A percentile compares a stretch with the other conserved stretches of the same genome.
phyloP scores from a whole-genome alignment of 2,113 vertebrate species.

The Podilymbus podiceps region DNA sequence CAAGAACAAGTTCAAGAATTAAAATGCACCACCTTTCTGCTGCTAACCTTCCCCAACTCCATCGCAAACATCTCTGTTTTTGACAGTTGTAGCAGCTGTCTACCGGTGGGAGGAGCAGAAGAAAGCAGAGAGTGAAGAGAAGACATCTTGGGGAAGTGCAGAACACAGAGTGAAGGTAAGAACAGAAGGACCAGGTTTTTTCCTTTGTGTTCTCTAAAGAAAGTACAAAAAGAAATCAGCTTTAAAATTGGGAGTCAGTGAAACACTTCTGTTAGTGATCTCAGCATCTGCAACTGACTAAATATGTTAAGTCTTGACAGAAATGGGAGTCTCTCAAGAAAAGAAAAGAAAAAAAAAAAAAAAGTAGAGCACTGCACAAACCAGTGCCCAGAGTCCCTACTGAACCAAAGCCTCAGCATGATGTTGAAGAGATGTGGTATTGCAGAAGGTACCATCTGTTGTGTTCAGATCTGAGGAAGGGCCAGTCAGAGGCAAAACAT shows the following conservation, averaged over 20 bases:
- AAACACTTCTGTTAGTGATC: neutral
- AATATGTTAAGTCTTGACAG: neutral
- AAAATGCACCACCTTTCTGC: neutral
- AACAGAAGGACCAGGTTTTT: neutral
- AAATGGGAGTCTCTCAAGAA: neutral
- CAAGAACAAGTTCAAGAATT: constrained; percentile 2
- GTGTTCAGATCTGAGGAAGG: neutral
- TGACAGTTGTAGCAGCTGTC: neutral
- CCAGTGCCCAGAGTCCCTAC: neutral
- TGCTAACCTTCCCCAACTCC: neutral
- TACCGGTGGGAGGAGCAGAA: neutral
- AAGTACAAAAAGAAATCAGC: neutral
- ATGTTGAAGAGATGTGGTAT: neutral
- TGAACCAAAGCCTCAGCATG: neutral
- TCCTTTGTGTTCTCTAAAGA: neutral
- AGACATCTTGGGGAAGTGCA: neutral
- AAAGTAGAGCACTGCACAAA: neutral
- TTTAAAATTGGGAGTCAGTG: neutral
- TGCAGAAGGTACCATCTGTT: neutral
- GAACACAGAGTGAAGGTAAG: neutral
- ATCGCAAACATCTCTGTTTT: neutral
- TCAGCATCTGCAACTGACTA: neutral
- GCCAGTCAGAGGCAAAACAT: neutral
- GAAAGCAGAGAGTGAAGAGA: neutral
- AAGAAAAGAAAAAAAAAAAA: neutral